Percentiles rank a stretch among this genome's conserved stretches.
These are phyloP conservation scores for Slavum lentiscoides DNA, from an alignment of 2,888 invertebrate species.

Conservation along the genomic window DNA sequence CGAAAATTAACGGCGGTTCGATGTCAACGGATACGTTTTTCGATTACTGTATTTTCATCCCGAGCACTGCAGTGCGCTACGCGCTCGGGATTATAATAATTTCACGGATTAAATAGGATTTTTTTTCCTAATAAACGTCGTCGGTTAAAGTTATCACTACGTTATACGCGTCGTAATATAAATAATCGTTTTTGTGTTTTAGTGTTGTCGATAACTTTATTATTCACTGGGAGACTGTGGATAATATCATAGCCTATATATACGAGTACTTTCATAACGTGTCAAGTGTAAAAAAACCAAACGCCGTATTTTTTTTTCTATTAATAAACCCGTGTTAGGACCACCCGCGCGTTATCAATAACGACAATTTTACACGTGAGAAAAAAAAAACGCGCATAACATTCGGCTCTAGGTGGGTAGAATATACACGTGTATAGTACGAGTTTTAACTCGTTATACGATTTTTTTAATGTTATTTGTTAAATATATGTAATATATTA, in stretches of 20 bases:
- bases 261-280: background rate
- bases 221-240: background rate
- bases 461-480: background rate
- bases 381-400: background rate
- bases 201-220: background rate
- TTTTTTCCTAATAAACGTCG: too few species aligned
- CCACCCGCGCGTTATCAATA: conserved; percentile 12
- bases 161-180: too few species aligned
- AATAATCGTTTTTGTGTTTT: too few species aligned
- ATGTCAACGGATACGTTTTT: too few species aligned
- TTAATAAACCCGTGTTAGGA: background rate
- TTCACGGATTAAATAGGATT: too few species aligned
- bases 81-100: too few species aligned
- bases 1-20: too few species aligned
- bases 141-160: too few species aligned
- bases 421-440: too few species aligned
- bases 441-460: background rate
- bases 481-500: background rate
- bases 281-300: conserved; percentile 11
- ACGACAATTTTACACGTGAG: background rate
- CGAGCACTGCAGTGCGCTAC: too few species aligned
- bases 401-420: background rate
- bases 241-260: too few species aligned
- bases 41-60: too few species aligned
- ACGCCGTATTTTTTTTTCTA: background rate